Conservation (phyloP, 2,797 vertebrate species). For the Valencia hispanica region DNA sequence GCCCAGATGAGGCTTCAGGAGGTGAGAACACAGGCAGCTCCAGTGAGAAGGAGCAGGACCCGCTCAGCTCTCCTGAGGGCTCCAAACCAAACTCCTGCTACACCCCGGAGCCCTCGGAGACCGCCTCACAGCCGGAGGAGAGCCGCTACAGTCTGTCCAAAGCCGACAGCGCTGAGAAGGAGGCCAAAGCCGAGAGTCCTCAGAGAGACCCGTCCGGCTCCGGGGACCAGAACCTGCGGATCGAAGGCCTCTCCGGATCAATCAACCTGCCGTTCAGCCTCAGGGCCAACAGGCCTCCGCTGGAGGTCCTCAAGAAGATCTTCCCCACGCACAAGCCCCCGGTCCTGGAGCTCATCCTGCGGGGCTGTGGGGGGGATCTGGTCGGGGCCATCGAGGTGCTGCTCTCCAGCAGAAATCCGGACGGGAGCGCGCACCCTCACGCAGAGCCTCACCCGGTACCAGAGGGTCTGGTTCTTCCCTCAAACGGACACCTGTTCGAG, state of each 20-base stretch:
- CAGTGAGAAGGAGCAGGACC: slow-evolving; percentile 92
- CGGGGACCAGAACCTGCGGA: slow-evolving; percentile 86
- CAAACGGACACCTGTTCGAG: slow-evolving; percentile 91
- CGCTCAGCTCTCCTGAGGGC: slow-evolving; percentile 88
- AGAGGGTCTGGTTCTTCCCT: slow-evolving; percentile 86
- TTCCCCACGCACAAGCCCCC: slow-evolving; percentile 95
- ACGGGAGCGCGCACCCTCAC: slow-evolving; percentile 79
- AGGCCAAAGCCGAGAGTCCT: slow-evolving; percentile 83
- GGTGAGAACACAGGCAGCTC: slow-evolving; percentile 85
- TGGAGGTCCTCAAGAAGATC: slow-evolving; percentile 96
- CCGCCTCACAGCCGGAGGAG: slow-evolving; percentile 86
- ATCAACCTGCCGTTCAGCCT: slow-evolving; percentile 91
- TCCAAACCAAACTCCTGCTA: slow-evolving; percentile 89
- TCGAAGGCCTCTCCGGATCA: slow-evolving; percentile 91
- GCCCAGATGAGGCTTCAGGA: slow-evolving; percentile 81
- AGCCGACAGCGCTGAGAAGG: slow-evolving; percentile 73
- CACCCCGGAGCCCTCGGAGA: slow-evolving; percentile 87
- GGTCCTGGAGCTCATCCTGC: slow-evolving; percentile 93
- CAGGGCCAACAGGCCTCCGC: slow-evolving; percentile 90
- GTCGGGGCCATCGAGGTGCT: slow-evolving; percentile 96
- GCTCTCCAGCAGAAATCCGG: slow-evolving; percentile 87
- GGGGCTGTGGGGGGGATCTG: slow-evolving; percentile 94
- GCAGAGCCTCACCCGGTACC: slow-evolving; percentile 49
- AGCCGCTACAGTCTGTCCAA: slow-evolving; percentile 82
- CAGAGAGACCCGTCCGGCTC: slow-evolving; percentile 79